Conservation (phyloP, 2,888 invertebrate species). For the Pterostichus niger region DNA sequence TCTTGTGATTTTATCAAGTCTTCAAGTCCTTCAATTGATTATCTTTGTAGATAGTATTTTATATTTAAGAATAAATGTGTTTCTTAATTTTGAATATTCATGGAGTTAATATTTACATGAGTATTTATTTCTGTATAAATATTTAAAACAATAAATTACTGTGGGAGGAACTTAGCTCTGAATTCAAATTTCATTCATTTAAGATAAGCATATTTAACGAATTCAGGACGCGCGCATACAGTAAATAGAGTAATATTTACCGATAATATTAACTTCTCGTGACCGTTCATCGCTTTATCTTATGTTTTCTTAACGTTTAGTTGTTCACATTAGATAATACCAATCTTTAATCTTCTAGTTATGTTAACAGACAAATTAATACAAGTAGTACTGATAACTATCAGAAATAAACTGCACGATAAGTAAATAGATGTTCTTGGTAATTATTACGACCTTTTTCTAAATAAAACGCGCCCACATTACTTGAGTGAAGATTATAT, state of each 20-base stretch:
- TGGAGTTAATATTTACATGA: too few relatives aligned
- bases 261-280: conserved; percentile 27
- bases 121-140: too few relatives aligned
- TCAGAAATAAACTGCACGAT: background rate
- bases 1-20: conserved; percentile 6
- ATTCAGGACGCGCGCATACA: too few relatives aligned
- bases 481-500: background rate
- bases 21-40: conserved; percentile 22
- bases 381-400: background rate
- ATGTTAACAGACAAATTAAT: background rate
- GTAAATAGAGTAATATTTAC: conserved; percentile 6
- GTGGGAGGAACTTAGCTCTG: conserved; percentile 4
- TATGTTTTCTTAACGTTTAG: conserved; percentile 18
- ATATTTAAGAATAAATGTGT: too few relatives aligned
- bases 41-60: conserved; percentile 24
- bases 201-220: conserved; percentile 10
- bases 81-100: too few relatives aligned
- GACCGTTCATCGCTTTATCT: conserved; percentile 25
- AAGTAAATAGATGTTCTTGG: background rate
- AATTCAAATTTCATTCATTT: conserved; percentile 10
- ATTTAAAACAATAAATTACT: background rate
- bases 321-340: conserved; percentile 10
- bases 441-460: conserved; percentile 31
- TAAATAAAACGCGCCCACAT: conserved; percentile 25
- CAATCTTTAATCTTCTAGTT: conserved; percentile 33